Percentiles rank a stretch among this genome's conserved stretches.
phyloP scores from a whole-genome alignment of 1,140 invertebrate genomes.

The Rhopalosiphum padi region DNA sequence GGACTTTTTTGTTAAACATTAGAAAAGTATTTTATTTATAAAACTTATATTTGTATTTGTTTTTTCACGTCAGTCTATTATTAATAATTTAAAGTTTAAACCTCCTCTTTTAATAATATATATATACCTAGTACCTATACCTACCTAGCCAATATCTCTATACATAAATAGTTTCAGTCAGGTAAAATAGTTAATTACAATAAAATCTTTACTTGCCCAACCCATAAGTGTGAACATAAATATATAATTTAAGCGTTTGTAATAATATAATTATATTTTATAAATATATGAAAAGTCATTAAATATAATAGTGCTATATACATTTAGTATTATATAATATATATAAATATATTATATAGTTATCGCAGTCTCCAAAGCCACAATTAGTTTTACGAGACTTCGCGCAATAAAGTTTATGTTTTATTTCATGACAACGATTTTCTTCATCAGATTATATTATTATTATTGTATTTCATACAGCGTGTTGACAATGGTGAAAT shows the following conservation, averaged over 20 bases:
- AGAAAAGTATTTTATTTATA: no score
- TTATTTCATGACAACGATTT: neutral
- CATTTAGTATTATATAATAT: neutral
- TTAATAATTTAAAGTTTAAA: no score
- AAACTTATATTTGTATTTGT: no score
- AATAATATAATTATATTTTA: neutral
- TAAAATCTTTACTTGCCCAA: neutral
- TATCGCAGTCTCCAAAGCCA: neutral
- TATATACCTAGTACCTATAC: no score
- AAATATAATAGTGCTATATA: neutral
- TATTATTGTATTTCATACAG: neutral
- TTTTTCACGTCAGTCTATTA: no score
- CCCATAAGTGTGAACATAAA: neutral
- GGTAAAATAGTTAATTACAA: neutral
- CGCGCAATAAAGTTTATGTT: neutral
- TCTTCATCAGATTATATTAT: neutral
- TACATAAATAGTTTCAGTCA: no score
- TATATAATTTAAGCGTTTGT: neutral
- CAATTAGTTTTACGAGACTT: neutral
- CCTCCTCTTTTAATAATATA: no score
- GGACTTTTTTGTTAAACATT: no score
- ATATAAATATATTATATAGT: neutral
- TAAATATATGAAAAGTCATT: neutral
- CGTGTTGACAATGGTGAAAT: neutral
- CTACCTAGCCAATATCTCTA: no score